Percentiles rank a stretch among this genome's conserved stretches.
Evolutionary conservation across 2,113 vertebrate genomes (phyloP).

Genomic region (Pungitius pungitius): DNA sequence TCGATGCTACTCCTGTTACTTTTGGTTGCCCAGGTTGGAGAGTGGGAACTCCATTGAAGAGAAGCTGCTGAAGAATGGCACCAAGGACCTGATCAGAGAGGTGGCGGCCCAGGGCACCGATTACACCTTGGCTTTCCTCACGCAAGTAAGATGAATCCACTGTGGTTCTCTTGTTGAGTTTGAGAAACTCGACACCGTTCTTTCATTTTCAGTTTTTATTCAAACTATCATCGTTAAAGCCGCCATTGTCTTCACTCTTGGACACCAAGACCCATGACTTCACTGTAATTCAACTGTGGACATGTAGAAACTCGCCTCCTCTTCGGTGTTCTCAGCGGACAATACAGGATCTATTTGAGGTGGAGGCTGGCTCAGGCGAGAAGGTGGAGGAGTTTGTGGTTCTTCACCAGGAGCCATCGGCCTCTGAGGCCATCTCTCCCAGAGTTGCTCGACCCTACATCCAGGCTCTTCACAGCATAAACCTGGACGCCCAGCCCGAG

Average conservation of each 20-base stretch:
- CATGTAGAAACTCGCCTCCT: background rate
- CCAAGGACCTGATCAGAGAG: constrained; percentile 93
- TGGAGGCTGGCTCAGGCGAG: constrained; percentile 88
- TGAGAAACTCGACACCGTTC: background rate
- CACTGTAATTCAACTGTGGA: background rate
- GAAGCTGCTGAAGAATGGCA: constrained; percentile 92
- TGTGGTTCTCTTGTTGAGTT: background rate
- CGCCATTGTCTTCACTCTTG: background rate
- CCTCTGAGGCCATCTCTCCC: constrained; percentile 89
- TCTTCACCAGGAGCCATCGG: constrained; percentile 90
- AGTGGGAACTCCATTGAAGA: constrained; percentile 95
- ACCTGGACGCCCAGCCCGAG: constrained; percentile 70
- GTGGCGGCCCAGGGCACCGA: constrained; percentile 94
- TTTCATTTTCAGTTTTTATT: background rate
- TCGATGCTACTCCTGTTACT: background rate
- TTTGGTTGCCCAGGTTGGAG: constrained; percentile 81
- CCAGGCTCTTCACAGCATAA: constrained; percentile 91
- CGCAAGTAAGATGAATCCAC: constrained; percentile 81
- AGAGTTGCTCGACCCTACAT: constrained; percentile 92
- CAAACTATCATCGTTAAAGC: background rate
- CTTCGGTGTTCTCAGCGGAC: constrained; percentile 82
- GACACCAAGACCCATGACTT: background rate
- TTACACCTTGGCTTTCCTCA: constrained; percentile 92
- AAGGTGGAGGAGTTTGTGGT: constrained; percentile 95
- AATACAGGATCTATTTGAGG: constrained; percentile 94